phyloP scores from a whole-genome alignment of 2,888 invertebrate genomes.

The Microplitis deprimator region DNA sequence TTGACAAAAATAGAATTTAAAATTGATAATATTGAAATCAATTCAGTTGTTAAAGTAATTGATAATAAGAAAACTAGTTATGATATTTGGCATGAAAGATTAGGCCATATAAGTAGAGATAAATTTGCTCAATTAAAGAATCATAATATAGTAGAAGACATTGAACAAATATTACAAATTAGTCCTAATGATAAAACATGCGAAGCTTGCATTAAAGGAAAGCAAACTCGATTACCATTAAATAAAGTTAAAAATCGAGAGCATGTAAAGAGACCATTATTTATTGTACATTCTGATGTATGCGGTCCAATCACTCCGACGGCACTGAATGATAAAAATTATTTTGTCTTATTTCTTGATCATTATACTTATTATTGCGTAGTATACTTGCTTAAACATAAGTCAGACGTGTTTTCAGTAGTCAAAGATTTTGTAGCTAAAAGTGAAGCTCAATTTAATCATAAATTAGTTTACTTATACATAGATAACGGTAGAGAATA shows the following conservation, averaged over 20 bases:
- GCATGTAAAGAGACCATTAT: constrained; percentile 59
- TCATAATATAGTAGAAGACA: constrained; percentile 27
- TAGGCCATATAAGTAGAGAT: constrained; percentile 35
- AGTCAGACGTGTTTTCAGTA: constrained; percentile 37
- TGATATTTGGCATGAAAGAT: constrained; percentile 38
- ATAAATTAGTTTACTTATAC: constrained; percentile 34
- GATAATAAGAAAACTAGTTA: constrained; percentile 28
- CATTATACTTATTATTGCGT: constrained; percentile 44
- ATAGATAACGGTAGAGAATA: constrained; percentile 57
- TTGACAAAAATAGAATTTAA: constrained; percentile 48
- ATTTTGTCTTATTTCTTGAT: constrained; percentile 43
- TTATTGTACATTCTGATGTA: constrained; percentile 56
- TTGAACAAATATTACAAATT: constrained; percentile 19
- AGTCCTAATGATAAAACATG: constrained; percentile 38
- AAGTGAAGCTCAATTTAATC: constrained; percentile 45
- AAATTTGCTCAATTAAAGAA: constrained; percentile 38
- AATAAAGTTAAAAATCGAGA: constrained; percentile 41
- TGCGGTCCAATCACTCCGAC: constrained; percentile 41
- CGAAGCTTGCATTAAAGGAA: constrained; percentile 51
- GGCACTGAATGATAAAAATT: constrained; percentile 40
- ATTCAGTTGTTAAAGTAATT: constrained; percentile 34
- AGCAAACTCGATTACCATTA: constrained; percentile 63
- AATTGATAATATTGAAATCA: constrained; percentile 13
- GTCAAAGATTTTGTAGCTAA: constrained; percentile 45
- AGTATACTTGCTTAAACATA: constrained; percentile 39